A percentile compares a stretch with the other conserved stretches of the same genome.
Evolutionary conservation across 2,113 vertebrate species (phyloP).

Genomic region (Siniperca chuatsi): DNA sequence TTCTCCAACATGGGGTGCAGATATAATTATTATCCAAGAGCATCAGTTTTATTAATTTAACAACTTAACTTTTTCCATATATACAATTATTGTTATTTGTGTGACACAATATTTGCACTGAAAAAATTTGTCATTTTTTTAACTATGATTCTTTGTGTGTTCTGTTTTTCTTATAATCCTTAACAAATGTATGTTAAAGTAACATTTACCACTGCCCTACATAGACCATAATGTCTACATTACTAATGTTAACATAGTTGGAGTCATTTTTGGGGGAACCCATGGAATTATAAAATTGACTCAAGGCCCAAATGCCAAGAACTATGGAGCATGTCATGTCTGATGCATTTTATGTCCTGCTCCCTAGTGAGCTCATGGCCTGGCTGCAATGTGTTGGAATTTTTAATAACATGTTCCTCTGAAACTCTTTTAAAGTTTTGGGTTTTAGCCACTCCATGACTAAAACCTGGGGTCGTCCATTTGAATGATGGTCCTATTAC

Average conservation of each 20-base stretch:
- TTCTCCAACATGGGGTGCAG: background rate
- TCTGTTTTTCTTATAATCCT: background rate
- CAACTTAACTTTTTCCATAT: background rate
- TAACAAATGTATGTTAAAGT: background rate
- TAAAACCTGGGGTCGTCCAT: background rate
- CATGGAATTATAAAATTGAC: background rate
- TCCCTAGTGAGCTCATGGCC: background rate
- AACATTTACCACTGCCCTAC: background rate
- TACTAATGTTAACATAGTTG: constrained; percentile 2
- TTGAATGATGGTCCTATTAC: background rate
- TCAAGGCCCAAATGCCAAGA: background rate
- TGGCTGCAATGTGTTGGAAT: background rate
- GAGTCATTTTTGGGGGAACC: background rate
- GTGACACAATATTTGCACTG: background rate
- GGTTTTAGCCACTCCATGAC: background rate
- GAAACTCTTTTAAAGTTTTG: background rate
- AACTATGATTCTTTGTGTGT: background rate
- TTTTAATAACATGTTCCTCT: background rate
- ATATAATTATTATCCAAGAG: background rate
- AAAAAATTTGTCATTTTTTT: background rate
- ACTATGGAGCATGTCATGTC: background rate
- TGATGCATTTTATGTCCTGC: constrained; percentile 7
- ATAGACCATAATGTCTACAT: background rate
- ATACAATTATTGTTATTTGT: background rate
- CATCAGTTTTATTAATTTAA: background rate